Evolutionary conservation across 2,888 invertebrate species (phyloP), one percentile per base, ranked within the genome.

Genomic region (Baronia brevicornis): DNA sequence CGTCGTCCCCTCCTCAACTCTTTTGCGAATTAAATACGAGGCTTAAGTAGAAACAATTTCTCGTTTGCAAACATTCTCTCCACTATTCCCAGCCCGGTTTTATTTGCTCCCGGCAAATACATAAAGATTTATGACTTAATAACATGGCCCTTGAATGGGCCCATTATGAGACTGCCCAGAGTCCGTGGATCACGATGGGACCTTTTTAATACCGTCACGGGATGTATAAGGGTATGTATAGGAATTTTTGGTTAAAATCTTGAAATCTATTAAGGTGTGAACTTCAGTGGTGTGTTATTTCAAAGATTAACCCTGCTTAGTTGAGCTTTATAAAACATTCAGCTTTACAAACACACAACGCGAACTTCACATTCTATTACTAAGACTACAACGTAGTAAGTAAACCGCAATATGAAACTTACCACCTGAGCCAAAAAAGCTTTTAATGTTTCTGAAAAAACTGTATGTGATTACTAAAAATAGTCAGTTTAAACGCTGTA

Each of bases 71-170:
- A 36, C 28, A 36, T 28, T 23, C 19, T n/a, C 23, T 23, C 17
- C 23, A 24, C 22, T 23, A 20, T 24, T 11, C 12, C 10, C 11
- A 18, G 23, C 23, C 31, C 19, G 27, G 22, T 32, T 31, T 36
- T 36, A 36, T 36, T 36, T 36, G 36, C 36, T 31, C 31, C 28
- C 19, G 6, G 23, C 25, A 20, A 29, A 35, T 35, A 35, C 32
- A 36, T 31, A 31, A 49, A 56, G 64, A 65, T 65, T 65, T 66
- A 65, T 59, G 44, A 49, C 35, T 52, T 62, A 61, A 65, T 65
- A 65, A 64, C 52, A 48, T 41, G 51, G 39, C 46, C 48, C 44
- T 48, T 46, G 53, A 44, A 38, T 56, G 41, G 41, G 31, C 46
- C 59, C 53, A 57, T 55, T 54, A 62, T 57, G 51, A 46, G 39